Base-by-base conservation (phyloP, 2,888 invertebrate species). In the Mechanitis messenoides region DNA sequence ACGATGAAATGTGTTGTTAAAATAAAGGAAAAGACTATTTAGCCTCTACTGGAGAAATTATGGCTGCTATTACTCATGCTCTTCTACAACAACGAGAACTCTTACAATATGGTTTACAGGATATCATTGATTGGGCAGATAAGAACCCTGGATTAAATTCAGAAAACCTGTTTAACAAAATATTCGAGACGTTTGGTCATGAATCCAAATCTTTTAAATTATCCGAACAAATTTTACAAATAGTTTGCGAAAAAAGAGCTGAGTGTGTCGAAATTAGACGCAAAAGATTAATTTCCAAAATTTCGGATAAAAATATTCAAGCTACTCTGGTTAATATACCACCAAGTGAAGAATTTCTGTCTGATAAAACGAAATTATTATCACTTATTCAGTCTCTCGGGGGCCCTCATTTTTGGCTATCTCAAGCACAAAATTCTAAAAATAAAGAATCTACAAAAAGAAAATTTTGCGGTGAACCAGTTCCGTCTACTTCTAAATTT, bases 281-380 rank as follows among this genome's bases (percentile, higher is more conserved):
- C 31, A 20, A 45, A 59, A 35, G 55, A 33, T 46, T 35, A 46
- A 9, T 33, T 3, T 1, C 2, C 3, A 56, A 50, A 28, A 45
- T 60, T 3, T 7, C 11, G 20, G 53, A 62, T 33, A 47, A 33
- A 56, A 59, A 35, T 31, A 33, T 59, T 11, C 56, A 55, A 50
- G 50, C 47, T 9, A 53, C 55, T 53, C 46, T 59, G 7, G 33
- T 42, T 31, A 53, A 55, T 7, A 53, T 60, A 38, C 59, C 61
- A 28, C 59, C 61, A 1, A 61, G 58, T 33, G 33, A 59, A 20
- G 59, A 62, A 58, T 62, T 56, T 47, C 47, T 64, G 31, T 59
- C 56, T 38, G 53, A 56, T 28, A 11, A 55, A 50, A 33, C 35
- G 38, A 12, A 53, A 53, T n/a, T 59, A 20, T 28, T 55, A 11